These are phyloP conservation scores for Pandemis cinnamomeana DNA, from an alignment of 2,888 invertebrate genomes.

Conservation along the genomic window DNA sequence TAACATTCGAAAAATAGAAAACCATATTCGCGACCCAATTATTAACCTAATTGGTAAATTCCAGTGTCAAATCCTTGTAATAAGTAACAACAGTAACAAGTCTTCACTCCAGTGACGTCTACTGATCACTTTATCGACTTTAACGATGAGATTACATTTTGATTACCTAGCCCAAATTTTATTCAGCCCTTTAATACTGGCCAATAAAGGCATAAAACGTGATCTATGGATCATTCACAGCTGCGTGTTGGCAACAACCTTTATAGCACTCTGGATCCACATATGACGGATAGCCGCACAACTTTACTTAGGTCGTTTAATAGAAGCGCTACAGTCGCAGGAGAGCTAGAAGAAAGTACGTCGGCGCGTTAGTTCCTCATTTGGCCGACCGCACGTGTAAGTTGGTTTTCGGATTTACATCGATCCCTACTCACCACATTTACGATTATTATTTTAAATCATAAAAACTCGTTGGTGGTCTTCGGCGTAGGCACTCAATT, in stretches of 20 bases:
- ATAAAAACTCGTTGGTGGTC: slow-evolving; percentile 47
- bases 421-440: slow-evolving; percentile 51
- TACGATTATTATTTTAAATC: slow-evolving; percentile 60
- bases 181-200: slow-evolving; percentile 44
- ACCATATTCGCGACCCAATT: too few species aligned
- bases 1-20: too few species aligned
- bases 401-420: slow-evolving; percentile 55
- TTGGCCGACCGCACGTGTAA: slow-evolving; percentile 19
- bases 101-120: background rate
- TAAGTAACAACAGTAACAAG: too few species aligned
- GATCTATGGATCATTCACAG: slow-evolving; percentile 62
- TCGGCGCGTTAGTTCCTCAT: slow-evolving; percentile 1
- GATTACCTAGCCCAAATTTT: slow-evolving; percentile 8
- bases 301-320: slow-evolving; percentile 9
- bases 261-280: slow-evolving; percentile 56
- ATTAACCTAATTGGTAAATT: too few species aligned
- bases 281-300: slow-evolving; percentile 51
- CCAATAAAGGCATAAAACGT: slow-evolving; percentile 57
- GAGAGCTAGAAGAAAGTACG: background rate
- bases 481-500: slow-evolving; percentile 31
- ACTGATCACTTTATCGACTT: background rate
- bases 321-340: background rate
- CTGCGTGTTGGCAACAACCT: slow-evolving; percentile 52
- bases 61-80: too few species aligned
- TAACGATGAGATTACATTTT: slow-evolving; percentile 2